Evolutionary conservation across 2,113 vertebrate genomes (phyloP).

Genomic region (Onychorhynchus coronatus): DNA sequence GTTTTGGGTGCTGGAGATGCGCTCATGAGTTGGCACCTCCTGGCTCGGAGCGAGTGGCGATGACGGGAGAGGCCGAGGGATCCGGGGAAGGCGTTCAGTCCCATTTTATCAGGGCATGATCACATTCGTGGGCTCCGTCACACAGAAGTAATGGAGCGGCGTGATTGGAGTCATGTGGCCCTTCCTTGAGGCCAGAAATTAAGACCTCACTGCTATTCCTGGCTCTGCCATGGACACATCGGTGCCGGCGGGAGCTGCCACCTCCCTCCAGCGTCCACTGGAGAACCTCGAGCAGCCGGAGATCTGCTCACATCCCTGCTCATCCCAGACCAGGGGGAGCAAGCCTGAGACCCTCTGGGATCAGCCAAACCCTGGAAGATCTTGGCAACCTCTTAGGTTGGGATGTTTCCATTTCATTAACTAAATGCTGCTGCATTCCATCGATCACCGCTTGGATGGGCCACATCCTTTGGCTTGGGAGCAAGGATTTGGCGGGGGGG

Average conservation of each 20-base stretch:
- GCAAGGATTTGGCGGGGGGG: not conserved
- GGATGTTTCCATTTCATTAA: not conserved
- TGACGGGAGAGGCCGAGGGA: not conserved
- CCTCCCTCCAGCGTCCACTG: not conserved
- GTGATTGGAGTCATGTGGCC: not conserved
- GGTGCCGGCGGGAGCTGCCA: not conserved
- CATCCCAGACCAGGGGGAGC: not conserved
- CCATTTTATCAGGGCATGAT: not conserved
- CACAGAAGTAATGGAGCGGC: not conserved
- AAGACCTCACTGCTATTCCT: conserved; percentile 25
- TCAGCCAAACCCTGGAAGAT: not conserved
- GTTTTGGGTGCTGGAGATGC: not conserved
- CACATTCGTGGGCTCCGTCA: not conserved
- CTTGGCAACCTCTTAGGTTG: not conserved
- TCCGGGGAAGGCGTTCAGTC: accelerated
- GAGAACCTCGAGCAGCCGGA: not conserved
- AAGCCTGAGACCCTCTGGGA: not conserved
- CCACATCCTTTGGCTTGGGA: not conserved
- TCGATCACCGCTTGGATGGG: not conserved
- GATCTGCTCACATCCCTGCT: not conserved
- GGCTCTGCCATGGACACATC: not conserved
- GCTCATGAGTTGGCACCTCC: accelerated
- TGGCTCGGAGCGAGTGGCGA: accelerated
- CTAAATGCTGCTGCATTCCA: not conserved
- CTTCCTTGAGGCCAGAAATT: conserved; percentile 29